phyloP scores from a whole-genome alignment of 35 echinoderm and acorn worm genomes.

The Ophiothrix spiculata region DNA sequence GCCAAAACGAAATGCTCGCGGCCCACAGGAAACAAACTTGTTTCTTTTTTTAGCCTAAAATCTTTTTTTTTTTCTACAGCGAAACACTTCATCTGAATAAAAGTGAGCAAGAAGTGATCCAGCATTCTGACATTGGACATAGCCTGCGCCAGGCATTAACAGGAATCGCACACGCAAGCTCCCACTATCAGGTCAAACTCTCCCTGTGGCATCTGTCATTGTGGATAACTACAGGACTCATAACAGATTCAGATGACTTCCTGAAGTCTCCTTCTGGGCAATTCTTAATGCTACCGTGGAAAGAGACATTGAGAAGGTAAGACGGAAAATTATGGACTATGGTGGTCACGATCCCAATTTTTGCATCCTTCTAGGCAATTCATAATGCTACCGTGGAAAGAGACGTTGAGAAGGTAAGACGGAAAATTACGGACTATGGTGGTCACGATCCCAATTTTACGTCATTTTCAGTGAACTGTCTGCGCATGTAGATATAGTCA shows the following conservation, averaged over 20 bases:
- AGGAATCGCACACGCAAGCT: slow-evolving; percentile 3
- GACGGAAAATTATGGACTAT: too few relatives aligned
- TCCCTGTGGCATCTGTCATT: slow-evolving; percentile 49
- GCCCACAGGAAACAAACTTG: too few relatives aligned
- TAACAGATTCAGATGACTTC: background rate
- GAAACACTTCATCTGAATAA: background rate
- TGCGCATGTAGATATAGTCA: too few relatives aligned
- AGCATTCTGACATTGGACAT: background rate
- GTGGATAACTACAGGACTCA: slow-evolving; percentile 39
- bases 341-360: background rate
- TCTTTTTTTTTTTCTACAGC: too few relatives aligned
- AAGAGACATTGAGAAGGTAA: background rate
- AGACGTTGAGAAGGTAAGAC: background rate
- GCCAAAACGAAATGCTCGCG: too few relatives aligned
- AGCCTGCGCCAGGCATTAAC: background rate
- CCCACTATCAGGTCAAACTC: slow-evolving; percentile 39
- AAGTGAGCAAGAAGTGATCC: background rate
- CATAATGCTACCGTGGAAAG: background rate
- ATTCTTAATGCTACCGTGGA: background rate
- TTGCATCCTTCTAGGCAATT: background rate
- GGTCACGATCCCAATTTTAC: too few relatives aligned
- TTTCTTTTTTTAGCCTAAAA: too few relatives aligned
- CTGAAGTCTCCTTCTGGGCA: background rate
- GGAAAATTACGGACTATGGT: too few relatives aligned
- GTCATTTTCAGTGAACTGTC: too few relatives aligned